Evolutionary conservation across 2,113 vertebrate genomes (phyloP), one percentile per base, ranked within the genome.

Genomic region (Nipponia nippon): DNA sequence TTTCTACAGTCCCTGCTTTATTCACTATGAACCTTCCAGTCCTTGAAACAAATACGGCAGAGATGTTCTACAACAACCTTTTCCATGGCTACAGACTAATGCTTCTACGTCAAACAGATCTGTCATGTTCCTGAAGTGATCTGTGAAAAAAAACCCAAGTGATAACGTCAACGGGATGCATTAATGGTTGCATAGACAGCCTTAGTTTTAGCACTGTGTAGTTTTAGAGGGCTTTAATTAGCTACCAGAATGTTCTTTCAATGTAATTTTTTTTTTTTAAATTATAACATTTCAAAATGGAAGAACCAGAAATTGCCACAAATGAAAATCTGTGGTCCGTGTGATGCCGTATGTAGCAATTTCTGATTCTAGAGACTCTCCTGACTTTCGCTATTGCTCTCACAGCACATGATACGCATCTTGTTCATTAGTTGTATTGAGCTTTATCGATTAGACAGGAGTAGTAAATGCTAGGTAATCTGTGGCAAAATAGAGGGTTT

Each of bases 141-240:
- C 30, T 2, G 4, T 6, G 3, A 59, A 81, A 59, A 65, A 65
- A 50, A 4, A 0, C 0, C 7, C n/a, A 18, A 66, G 15, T 40
- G 23, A 7, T 56, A 26, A 55, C 76, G 72, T 67, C 46, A 56
- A 3, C 44, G 34, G 16, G 10, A 36, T 70, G 66, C 58, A n/a
- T 83, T 76, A 44, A 38, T 59, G 17, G 26, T 88, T 49, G 27
- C 30, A n/a, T 16, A 42, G 18, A 36, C 56, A 85, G 25, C 47
- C 59, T 84, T 79, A 25, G 19, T 75, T 90, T 65, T 62, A 90
- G n/a, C 27, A 67, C 40, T 23, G 3, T 47, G 40, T 30, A 25
- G 44, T 69, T 65, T 84, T 73, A 77, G 69, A 69, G 34, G 29
- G 34, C 30, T 87, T 84, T 52, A 13, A 32, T 53, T 70, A 78